These are phyloP conservation scores for cattle (Bos taurus) DNA, from an alignment of 2,113 vertebrate genomes.

Conservation along the genomic window ARS-UCD2.0 NC_037328.1:150318001-150318500, in stretches of 20 bases:
- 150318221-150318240: not conserved
- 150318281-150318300: not conserved
- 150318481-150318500: not conserved
- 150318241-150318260: not conserved
- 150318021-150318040: not conserved
- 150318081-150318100: not conserved
- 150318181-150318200: not conserved
- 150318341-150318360: not conserved
- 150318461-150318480: not conserved
- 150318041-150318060: not conserved
- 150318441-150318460: not conserved
- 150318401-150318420: not conserved
- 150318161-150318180: not conserved
- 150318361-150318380: not conserved
- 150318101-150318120: not conserved
- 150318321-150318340: not conserved
- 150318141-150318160: not conserved
- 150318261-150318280: not conserved
- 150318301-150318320: not conserved
- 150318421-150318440: not conserved
- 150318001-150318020: not conserved
- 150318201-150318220: not conserved
- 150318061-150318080: rapidly evolving
- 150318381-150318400: not conserved
- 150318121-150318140: not conserved